Evolutionary conservation across 1,140 invertebrate species (phyloP), one percentile per base, ranked within the genome.

Genomic region (Pteromalus puparum): DNA sequence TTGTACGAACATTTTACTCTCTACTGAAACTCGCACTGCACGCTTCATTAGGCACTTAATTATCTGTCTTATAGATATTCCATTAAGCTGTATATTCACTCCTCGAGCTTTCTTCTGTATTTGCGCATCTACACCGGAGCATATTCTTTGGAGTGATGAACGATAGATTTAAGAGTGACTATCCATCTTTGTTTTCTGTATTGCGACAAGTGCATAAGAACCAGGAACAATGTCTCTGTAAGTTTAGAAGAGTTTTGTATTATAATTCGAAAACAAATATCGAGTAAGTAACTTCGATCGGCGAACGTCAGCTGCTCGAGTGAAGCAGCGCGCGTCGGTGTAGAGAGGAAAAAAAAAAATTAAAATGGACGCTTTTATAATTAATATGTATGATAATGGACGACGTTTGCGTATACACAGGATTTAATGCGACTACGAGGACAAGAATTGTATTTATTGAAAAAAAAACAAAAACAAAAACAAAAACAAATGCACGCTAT

Each of bases 361-460:
- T 72, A 78, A 79, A 83, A 53, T 76, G 77, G 38, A 48, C 72
- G 83, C 77, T 85, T 85, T 85, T 85, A 85, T 85, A 85, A 85
- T 77, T 81, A 81, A 75, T 53, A 67, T 81, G 73, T 85, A 81
- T 77, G 26, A 85, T 77, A 81, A 85, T 61, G 42, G 15, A 48
- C 26, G 79, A 77, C 13, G 53, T 76, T 85, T 80, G 38, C 83
- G 26, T 48, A 48, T 73, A n/a, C 24, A 75, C 48, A 48, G 72
- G 46, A 80, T 79, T 67, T 74, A 65, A 77, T 76, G 77, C 76
- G 68, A 84, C 34, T 76, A 48, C 68, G 61, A 53, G 78, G 72
- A 75, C 34, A 24, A 65, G 30, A 74, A 74, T 46, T 73, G 65
- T 73, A 74, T 79, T 84, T 79, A 42, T 53, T 38, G 0, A 42